Evolutionary conservation across 2,113 vertebrate species (phyloP).

Genomic region (Cololabis saira): DNA sequence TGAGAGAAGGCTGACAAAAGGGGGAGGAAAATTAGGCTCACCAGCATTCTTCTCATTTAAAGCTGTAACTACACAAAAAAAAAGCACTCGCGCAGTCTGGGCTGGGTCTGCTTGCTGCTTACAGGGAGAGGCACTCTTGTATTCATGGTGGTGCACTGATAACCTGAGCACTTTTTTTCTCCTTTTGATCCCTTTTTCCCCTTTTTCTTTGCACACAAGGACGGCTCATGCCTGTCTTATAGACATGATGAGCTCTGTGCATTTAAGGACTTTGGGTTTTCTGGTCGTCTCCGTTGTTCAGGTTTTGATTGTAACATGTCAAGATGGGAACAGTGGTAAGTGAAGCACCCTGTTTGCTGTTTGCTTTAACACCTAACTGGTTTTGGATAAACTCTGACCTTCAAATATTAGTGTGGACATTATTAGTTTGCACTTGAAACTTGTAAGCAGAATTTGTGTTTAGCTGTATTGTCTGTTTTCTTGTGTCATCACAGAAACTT

Average conservation of each 20-base stretch:
- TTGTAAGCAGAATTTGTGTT: neutral
- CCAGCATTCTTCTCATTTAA: slow-evolving; percentile 85
- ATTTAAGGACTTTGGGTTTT: slow-evolving; percentile 82
- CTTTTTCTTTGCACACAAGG: slow-evolving; percentile 57
- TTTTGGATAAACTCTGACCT: slow-evolving; percentile 21
- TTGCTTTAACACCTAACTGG: slow-evolving; percentile 25
- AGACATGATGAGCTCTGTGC: slow-evolving; percentile 81
- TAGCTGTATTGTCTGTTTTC: neutral
- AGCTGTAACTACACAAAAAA: slow-evolving; percentile 79
- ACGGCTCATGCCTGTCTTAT: slow-evolving; percentile 81
- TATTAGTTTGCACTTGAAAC: slow-evolving; percentile 6
- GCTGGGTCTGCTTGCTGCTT: slow-evolving; percentile 81
- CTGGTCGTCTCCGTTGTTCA: slow-evolving; percentile 73
- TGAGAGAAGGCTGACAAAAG: slow-evolving; percentile 81
- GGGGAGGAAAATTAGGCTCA: slow-evolving; percentile 83
- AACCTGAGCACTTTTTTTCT: slow-evolving; percentile 66
- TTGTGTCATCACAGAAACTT: neutral
- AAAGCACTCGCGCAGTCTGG: slow-evolving; percentile 74
- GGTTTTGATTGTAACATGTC: slow-evolving; percentile 79
- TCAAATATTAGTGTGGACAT: no score
- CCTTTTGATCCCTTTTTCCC: slow-evolving; percentile 41
- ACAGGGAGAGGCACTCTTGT: slow-evolving; percentile 77
- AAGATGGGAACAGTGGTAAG: slow-evolving; percentile 79
- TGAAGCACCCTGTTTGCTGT: slow-evolving; percentile 41
- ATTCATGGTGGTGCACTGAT: slow-evolving; percentile 80